Base-by-base conservation (phyloP, 2,888 invertebrate genomes). In the Platycheirus rosarum region DNA sequence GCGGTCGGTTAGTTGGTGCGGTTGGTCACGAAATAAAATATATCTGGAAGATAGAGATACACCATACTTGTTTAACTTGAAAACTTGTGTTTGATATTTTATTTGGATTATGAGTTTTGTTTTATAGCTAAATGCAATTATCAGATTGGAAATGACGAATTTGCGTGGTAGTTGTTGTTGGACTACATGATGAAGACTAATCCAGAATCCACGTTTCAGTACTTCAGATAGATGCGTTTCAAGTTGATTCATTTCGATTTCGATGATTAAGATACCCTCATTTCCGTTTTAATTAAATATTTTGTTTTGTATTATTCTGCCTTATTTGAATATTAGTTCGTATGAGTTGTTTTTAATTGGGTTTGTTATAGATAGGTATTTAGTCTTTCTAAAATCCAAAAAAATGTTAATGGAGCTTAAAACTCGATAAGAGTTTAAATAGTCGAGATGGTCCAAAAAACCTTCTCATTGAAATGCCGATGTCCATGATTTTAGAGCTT, bases 21-120 rank as follows among this genome's bases (percentile, higher is more conserved):
- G 40, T 23, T 7, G 40, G n/a, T 23, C 53, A 57, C 46, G 13
- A 49, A 32, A 32, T 32, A 32, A 32, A 32, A 32, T 32, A 26
- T 6, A 32, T 7, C 37, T 40, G 13, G 13, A 40, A 40, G 13
- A 40, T 40, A 13, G 2, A 66, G 42, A 65, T 66, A 51, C 68
- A 44, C 42, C 55, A 68, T 32, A 32, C 68, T 74, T 74, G 74
- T 69, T 69, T 63, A 69, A 74, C 79, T 74, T 74, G 68, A 78
- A 73, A 16, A 23, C 57, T 40, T 40, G 26, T 29, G 23, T 6
- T 23, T 29, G 42, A n/a, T 23, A 29, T 29, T 44, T 60, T 42
- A 44, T 60, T 60, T 60, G 40, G 42, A 42, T 44, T 44, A 29
- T 42, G 16, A 42, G 37, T 13, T 18, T 40, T 0, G 2, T 20